Percentiles rank a stretch among this genome's conserved stretches.
Conservation (phyloP, 2,797 vertebrate genomes). For the Adrianichthys oophorus region DNA sequence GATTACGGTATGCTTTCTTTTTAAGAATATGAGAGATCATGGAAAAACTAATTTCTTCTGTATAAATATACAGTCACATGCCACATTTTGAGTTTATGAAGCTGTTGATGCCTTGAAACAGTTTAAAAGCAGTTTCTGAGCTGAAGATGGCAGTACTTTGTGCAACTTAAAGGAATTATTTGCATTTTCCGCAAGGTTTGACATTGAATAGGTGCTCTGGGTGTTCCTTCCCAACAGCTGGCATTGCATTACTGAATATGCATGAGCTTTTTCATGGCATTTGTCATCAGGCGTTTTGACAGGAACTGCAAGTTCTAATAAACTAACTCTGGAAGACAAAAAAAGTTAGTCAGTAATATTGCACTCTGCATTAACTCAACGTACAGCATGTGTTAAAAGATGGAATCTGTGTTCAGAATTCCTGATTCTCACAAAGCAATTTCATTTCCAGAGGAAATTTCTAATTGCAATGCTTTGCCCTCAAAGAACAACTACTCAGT, state of each 20-base stretch:
- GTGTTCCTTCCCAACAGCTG: slow-evolving; percentile 62
- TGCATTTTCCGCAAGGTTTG: slow-evolving; percentile 38
- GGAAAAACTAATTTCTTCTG: background rate
- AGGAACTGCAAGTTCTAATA: slow-evolving; percentile 29
- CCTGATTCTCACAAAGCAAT: background rate
- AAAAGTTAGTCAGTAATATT: slow-evolving; percentile 20
- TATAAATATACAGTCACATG: background rate
- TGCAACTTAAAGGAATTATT: slow-evolving; percentile 27
- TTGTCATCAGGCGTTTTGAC: slow-evolving; percentile 58
- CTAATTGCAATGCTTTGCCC: no score
- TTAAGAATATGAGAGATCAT: no score
- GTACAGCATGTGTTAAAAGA: background rate
- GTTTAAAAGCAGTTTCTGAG: background rate
- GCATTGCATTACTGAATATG: slow-evolving; percentile 65
- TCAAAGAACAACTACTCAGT: slow-evolving; percentile 14
- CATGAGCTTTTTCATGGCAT: slow-evolving; percentile 44
- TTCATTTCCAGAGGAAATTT: background rate
- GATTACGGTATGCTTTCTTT: no score
- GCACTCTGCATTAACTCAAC: slow-evolving; percentile 10
- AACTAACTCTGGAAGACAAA: slow-evolving; percentile 12
- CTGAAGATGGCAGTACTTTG: slow-evolving; percentile 11
- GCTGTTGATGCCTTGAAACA: background rate
- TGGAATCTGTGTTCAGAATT: background rate
- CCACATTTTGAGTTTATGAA: background rate
- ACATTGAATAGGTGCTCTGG: slow-evolving; percentile 54